A percentile compares a stretch with the other conserved stretches of the same genome.
phyloP scores from a whole-genome alignment of 2,888 invertebrate species.

The Cyclophora punctaria region DNA sequence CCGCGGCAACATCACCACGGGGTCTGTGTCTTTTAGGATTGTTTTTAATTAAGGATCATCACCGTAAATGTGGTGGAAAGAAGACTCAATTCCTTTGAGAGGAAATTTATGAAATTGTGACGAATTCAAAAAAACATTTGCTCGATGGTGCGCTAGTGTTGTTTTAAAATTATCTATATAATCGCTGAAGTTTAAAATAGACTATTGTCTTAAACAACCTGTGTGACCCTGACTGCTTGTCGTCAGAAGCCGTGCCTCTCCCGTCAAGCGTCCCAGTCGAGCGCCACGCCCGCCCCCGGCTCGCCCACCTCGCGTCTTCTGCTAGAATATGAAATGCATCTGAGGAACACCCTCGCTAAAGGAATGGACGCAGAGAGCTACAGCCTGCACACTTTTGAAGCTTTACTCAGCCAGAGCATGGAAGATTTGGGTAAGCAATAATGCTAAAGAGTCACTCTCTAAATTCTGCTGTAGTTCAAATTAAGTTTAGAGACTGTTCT shows the following conservation, averaged over 20 bases:
- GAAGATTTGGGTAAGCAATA: conserved; percentile 87
- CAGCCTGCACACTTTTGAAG: conserved; percentile 94
- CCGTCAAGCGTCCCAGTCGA: conserved; percentile 75
- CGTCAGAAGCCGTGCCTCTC: conserved; percentile 63
- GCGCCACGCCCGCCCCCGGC: conserved; percentile 84
- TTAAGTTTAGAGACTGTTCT: no score
- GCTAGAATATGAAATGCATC: conserved; percentile 94
- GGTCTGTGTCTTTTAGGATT: conserved; percentile 38
- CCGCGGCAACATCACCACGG: conserved; percentile 80
- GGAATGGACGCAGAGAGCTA: conserved; percentile 97
- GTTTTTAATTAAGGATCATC: no score
- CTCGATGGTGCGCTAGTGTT: no score
- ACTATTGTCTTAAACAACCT: no score
- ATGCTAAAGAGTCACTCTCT: no score
- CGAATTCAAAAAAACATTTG: no score
- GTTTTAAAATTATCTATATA: no score
- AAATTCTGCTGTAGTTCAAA: no score
- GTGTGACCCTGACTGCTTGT: neutral
- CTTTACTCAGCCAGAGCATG: conserved; percentile 94
- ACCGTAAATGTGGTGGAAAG: no score
- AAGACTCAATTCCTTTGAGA: no score
- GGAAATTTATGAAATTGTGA: no score
- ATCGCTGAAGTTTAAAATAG: no score
- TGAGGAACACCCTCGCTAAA: conserved; percentile 92
- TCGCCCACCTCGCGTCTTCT: conserved; percentile 89